phyloP scores from a whole-genome alignment of 2,888 invertebrate species.

The Tortrix viridana region DNA sequence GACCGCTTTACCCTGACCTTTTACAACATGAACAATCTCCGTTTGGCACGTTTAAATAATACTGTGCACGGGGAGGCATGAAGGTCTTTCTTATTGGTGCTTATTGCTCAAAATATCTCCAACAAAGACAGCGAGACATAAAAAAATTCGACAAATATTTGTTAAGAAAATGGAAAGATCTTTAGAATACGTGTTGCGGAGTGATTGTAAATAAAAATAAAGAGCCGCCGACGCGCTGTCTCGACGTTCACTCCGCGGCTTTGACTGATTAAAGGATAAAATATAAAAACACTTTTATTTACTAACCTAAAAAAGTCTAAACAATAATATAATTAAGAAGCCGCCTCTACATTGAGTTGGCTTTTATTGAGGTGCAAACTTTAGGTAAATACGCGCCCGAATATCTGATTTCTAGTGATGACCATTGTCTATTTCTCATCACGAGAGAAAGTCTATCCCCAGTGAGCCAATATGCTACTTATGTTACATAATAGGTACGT shows the following conservation, averaged over 20 bases:
- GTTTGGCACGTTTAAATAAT: not conserved
- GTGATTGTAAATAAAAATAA: constrained; percentile 35
- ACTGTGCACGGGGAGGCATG: not conserved
- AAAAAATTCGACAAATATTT: constrained; percentile 33
- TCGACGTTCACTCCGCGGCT: not conserved
- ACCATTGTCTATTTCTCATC: too few relatives aligned
- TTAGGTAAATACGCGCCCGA: too few relatives aligned
- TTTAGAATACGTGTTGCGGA: constrained; percentile 28
- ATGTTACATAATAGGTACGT: too few relatives aligned
- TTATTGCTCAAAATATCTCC: constrained; percentile 23
- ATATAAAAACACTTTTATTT: too few relatives aligned
- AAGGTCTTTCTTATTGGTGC: constrained; percentile 11
- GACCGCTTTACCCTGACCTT: constrained; percentile 1
- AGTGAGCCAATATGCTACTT: too few relatives aligned
- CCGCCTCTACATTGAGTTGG: too few relatives aligned
- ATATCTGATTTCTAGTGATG: too few relatives aligned
- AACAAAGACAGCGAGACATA: constrained; percentile 29
- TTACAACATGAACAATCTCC: not conserved
- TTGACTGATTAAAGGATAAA: too few relatives aligned
- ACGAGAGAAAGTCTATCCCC: too few relatives aligned
- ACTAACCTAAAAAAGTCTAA: too few relatives aligned
- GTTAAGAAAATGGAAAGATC: constrained; percentile 35
- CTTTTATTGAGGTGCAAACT: too few relatives aligned
- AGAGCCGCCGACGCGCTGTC: not conserved
- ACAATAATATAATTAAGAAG: too few relatives aligned